A percentile compares a stretch with the other conserved stretches of the same genome.
Conservation (phyloP, 2,113 vertebrate species). For the Protobothrops mucrosquamatus region DNA sequence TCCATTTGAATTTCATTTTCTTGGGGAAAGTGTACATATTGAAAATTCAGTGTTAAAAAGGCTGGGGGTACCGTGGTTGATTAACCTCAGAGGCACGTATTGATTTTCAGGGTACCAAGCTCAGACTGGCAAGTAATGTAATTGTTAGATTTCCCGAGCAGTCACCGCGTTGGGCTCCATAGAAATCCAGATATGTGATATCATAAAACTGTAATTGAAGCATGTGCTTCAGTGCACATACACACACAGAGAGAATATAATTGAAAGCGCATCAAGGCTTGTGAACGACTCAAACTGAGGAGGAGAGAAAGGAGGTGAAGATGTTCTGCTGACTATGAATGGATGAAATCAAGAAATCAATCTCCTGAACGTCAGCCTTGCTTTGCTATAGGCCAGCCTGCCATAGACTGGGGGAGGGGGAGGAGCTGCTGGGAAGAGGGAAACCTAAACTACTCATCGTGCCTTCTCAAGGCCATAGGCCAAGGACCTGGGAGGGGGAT, state of each 20-base stretch:
- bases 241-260: background rate
- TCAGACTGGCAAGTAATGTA: conserved; percentile 1
- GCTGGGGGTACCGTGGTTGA: background rate
- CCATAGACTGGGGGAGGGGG: no score
- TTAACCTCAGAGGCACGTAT: background rate
- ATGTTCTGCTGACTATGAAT: no score
- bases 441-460: no score
- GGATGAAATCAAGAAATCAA: background rate
- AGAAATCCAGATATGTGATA: background rate
- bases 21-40: background rate
- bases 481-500: no score
- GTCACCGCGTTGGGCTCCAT: background rate
- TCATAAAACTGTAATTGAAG: background rate
- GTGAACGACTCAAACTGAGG: background rate
- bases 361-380: no score
- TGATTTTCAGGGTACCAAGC: conserved; percentile 1
- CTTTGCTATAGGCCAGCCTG: no score
- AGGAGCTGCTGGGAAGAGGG: no score
- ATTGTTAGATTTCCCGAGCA: background rate
- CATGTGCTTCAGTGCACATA: background rate
- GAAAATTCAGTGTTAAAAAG: background rate
- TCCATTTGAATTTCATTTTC: conserved; percentile 12
- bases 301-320: background rate
- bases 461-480: no score
- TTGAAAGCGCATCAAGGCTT: background rate